These are phyloP conservation scores for Ariopsis seemanni DNA, from an alignment of 2,113 vertebrate genomes.

Conservation along the genomic window DNA sequence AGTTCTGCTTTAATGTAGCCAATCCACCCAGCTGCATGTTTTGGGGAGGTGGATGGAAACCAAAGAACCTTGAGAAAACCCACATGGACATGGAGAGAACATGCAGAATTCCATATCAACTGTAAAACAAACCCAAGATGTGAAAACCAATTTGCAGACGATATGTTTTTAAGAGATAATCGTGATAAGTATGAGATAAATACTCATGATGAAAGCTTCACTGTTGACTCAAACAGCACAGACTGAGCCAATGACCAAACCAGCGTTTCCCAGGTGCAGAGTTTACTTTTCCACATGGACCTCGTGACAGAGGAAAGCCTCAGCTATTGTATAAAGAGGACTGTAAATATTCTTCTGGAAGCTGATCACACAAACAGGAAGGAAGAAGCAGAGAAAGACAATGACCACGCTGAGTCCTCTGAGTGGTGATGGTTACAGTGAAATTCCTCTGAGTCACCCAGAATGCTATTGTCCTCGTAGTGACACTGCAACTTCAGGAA, in stretches of 20 bases:
- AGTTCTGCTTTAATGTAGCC: not conserved
- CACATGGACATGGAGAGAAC: not conserved
- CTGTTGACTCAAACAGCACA: not conserved
- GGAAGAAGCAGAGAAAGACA: not conserved
- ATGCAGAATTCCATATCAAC: not conserved
- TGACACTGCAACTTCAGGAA: not conserved
- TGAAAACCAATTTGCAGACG: not conserved
- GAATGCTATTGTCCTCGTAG: not conserved
- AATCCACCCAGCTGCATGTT: not conserved
- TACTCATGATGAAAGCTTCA: not conserved
- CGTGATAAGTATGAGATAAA: too few relatives aligned
- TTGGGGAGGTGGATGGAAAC: not conserved
- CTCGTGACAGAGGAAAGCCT: conserved; percentile 21
- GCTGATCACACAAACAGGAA: conserved; percentile 19
- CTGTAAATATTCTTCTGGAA: conserved; percentile 31
- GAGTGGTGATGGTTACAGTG: not conserved
- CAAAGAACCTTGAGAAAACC: not conserved
- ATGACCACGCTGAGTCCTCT: not conserved
- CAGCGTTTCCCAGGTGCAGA: conserved; percentile 5
- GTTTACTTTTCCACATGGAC: conserved; percentile 28
- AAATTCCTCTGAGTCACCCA: not conserved
- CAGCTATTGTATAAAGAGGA: conserved; percentile 26
- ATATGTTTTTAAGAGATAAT: not conserved
- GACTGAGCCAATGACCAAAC: not conserved
- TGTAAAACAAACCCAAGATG: not conserved